A percentile compares a stretch with the other conserved stretches of the same genome.
Conservation (phyloP, 2,888 invertebrate genomes). For the Tenthredo distinguenda region DNA sequence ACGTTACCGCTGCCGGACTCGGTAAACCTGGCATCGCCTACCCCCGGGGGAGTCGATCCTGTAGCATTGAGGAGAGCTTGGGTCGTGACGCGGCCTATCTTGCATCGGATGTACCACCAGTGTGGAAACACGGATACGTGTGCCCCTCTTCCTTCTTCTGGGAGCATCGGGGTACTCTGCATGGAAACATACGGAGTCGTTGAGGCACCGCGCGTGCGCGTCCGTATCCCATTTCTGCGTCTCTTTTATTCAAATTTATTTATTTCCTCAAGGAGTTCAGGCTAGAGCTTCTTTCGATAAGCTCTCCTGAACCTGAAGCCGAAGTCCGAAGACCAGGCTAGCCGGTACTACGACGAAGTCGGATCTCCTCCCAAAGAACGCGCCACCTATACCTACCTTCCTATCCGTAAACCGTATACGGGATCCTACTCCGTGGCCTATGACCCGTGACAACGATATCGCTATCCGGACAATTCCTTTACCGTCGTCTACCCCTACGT, state of each 20-base stretch:
- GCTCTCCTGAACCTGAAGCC: background rate
- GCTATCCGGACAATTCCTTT: constrained; percentile 48
- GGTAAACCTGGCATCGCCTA: constrained; percentile 19
- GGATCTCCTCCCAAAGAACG: constrained; percentile 4
- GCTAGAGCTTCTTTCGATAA: constrained; percentile 24
- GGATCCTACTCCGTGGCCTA: constrained; percentile 19
- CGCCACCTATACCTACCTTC: background rate
- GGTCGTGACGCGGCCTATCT: constrained; percentile 77
- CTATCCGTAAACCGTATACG: constrained; percentile 9
- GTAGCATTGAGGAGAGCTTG: constrained; percentile 68
- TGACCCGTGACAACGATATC: constrained; percentile 37
- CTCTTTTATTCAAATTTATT: constrained; percentile 54
- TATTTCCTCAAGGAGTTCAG: constrained; percentile 9
- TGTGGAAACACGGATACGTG: constrained; percentile 77
- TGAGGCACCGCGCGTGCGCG: constrained; percentile 52
- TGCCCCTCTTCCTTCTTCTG: constrained; percentile 55
- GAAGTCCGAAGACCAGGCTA: background rate
- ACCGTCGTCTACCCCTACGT: constrained; percentile 1
- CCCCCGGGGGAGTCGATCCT: constrained; percentile 68
- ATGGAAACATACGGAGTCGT: constrained; percentile 34
- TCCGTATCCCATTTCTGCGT: constrained; percentile 59
- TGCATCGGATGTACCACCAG: constrained; percentile 77
- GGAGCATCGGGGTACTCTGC: constrained; percentile 35
- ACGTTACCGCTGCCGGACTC: constrained; percentile 37
- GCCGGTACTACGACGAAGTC: background rate